Conservation (phyloP, 2,888 invertebrate species). For the Dorcus hopei region DNA sequence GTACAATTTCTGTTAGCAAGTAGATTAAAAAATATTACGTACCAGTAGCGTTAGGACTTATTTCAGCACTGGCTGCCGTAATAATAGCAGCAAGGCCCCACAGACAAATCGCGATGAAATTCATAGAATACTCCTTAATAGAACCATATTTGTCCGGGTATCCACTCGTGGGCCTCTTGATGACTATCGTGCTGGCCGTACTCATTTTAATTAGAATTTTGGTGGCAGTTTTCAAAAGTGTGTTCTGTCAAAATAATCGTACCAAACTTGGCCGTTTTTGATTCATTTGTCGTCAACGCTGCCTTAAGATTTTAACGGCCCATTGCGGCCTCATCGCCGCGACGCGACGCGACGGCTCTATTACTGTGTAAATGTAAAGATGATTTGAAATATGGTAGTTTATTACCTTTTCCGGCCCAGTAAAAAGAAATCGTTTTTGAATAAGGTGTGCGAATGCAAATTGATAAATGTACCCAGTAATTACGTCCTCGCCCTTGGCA, state of each 20-base stretch:
- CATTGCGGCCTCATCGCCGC: not conserved
- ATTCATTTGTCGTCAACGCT: not conserved
- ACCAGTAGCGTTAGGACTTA: slow-evolving; percentile 38
- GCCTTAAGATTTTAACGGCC: not conserved
- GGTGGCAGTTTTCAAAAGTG: not conserved
- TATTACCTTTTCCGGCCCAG: slow-evolving; percentile 13
- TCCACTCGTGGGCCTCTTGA: slow-evolving; percentile 29
- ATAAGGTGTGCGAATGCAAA: slow-evolving; percentile 33
- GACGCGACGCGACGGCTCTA: not conserved
- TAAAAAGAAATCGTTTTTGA: slow-evolving; percentile 11
- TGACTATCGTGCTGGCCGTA: slow-evolving; percentile 35
- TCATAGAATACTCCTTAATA: slow-evolving; percentile 15
- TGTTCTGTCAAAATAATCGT: slow-evolving; percentile 11
- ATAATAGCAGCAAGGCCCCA: slow-evolving; percentile 39
- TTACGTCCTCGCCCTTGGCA: slow-evolving; percentile 40
- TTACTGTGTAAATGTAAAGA: not conserved
- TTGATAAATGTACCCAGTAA: slow-evolving; percentile 34
- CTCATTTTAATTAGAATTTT: slow-evolving; percentile 24
- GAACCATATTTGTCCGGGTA: slow-evolving; percentile 6
- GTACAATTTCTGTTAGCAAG: no score
- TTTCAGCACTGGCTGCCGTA: slow-evolving; percentile 35
- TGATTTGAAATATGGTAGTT: slow-evolving; percentile 5
- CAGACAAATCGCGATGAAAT: slow-evolving; percentile 28
- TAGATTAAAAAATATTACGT: slow-evolving; percentile 1
- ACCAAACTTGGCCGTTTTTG: not conserved